A percentile compares a stretch with the other conserved stretches of the same genome.
Conservation (phyloP, 2,888 invertebrate species). For the Galerucella calmariensis region DNA sequence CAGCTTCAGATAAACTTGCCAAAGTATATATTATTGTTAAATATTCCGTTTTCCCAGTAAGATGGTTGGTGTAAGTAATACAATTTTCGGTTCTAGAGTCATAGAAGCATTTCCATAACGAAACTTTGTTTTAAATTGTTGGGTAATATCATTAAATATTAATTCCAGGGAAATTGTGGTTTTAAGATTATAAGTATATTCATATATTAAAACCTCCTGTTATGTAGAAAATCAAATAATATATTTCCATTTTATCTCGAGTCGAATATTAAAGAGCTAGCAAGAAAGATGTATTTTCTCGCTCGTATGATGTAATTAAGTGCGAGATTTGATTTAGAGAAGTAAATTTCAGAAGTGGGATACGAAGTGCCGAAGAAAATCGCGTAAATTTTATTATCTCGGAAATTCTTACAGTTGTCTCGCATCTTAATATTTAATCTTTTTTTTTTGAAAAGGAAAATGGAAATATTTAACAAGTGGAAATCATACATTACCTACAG, state of each 20-base stretch:
- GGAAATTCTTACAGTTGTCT: neutral
- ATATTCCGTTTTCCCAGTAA: too few species aligned
- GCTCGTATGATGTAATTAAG: slow-evolving; percentile 31
- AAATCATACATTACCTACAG: neutral
- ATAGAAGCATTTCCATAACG: too few species aligned
- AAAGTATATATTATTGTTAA: too few species aligned
- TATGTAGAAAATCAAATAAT: slow-evolving; percentile 7
- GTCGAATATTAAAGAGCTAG: slow-evolving; percentile 8
- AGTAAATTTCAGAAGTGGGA: slow-evolving; percentile 25
- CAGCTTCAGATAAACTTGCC: too few species aligned
- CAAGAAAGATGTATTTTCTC: slow-evolving; percentile 21
- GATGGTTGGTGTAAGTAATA: too few species aligned
- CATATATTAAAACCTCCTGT: neutral
- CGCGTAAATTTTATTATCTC: slow-evolving; percentile 9
- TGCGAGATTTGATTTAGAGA: slow-evolving; percentile 24
- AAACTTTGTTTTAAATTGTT: too few species aligned
- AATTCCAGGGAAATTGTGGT: too few species aligned
- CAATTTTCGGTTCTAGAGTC: too few species aligned
- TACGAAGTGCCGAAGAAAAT: slow-evolving; percentile 19
- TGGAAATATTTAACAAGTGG: neutral
- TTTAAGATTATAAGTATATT: too few species aligned
- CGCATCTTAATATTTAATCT: neutral
- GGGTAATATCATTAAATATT: too few species aligned
- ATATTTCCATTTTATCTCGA: slow-evolving; percentile 6
- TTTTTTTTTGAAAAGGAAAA: neutral